Percentiles rank a stretch among this genome's conserved stretches.
Conservation (phyloP, 2,888 invertebrate species). For the Crioceris asparagi region DNA sequence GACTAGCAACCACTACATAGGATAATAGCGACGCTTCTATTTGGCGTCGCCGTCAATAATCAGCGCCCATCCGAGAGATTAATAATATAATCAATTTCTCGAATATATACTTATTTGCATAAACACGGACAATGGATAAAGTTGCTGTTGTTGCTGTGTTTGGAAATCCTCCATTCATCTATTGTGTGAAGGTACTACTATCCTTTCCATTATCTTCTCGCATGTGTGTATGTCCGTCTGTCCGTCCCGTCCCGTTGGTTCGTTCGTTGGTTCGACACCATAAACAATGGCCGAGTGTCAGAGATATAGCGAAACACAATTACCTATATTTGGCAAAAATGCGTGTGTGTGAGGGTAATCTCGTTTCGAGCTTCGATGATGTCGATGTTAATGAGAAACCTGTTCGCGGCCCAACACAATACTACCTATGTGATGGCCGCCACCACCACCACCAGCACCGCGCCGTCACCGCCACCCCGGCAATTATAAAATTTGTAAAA, state of each 20-base stretch:
- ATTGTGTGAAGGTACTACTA: constrained; percentile 23
- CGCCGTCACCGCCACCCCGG: constrained; percentile 22
- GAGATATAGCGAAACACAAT: constrained; percentile 27
- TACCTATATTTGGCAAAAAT: constrained; percentile 35
- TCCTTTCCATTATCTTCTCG: constrained; percentile 27
- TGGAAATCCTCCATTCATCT: constrained; percentile 27
- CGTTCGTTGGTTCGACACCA: constrained; percentile 4
- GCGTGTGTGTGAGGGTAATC: constrained; percentile 24
- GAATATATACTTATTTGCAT: constrained; percentile 14
- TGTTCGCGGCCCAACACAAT: constrained; percentile 21
- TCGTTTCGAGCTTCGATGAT: constrained; percentile 5
- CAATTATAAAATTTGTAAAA: constrained; percentile 36
- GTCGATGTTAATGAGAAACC: constrained; percentile 27
- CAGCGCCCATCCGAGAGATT: too few species aligned
- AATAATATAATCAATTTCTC: constrained; percentile 15
- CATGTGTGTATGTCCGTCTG: constrained; percentile 26
- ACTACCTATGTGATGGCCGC: too few species aligned
- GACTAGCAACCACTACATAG: too few species aligned
- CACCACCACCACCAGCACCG: too few species aligned
- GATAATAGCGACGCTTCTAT: too few species aligned
- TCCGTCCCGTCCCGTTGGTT: too few species aligned
- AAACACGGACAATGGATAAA: constrained; percentile 23
- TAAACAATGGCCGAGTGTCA: background rate
- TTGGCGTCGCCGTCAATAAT: too few species aligned
- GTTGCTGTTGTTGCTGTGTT: too few species aligned